Conservation (phyloP, 53 echinoderm and acorn worm genomes). For the Holothuria scabra region DNA sequence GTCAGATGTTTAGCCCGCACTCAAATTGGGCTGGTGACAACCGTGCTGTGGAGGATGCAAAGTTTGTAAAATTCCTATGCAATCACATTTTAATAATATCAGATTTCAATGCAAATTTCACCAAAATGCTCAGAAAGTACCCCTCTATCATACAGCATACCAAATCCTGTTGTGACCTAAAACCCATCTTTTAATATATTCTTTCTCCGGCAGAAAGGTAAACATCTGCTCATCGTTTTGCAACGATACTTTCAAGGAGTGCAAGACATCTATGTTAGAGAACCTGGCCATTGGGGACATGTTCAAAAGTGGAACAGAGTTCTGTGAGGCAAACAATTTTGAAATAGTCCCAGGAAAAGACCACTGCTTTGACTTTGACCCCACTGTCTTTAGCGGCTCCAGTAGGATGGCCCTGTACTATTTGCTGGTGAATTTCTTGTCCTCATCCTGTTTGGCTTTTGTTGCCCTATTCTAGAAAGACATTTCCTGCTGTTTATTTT, state of each 20-base stretch:
- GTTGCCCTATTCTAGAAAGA: too few species aligned
- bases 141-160: too few species aligned
- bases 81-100: too few species aligned
- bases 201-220: constrained; percentile 63
- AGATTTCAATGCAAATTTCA: too few species aligned
- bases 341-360: constrained; percentile 78
- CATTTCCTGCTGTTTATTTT: too few species aligned
- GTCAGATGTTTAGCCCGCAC: too few species aligned
- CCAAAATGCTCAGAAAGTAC: too few species aligned
- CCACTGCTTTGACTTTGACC: constrained; percentile 91
- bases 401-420: background rate
- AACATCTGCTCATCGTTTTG: constrained; percentile 90
- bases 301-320: constrained; percentile 64
- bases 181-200: background rate
- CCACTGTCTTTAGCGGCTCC: constrained; percentile 66
- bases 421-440: background rate
- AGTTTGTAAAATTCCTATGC: too few species aligned
- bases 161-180: too few species aligned
- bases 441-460: background rate
- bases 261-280: constrained; percentile 62
- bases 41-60: too few species aligned
- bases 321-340: constrained; percentile 88
- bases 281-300: constrained; percentile 65
- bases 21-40: too few species aligned
- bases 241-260: constrained; percentile 79